Conservation (phyloP, 35 echinoderm and acorn worm genomes). For the Hemicentrotus pulcherrimus region DNA sequence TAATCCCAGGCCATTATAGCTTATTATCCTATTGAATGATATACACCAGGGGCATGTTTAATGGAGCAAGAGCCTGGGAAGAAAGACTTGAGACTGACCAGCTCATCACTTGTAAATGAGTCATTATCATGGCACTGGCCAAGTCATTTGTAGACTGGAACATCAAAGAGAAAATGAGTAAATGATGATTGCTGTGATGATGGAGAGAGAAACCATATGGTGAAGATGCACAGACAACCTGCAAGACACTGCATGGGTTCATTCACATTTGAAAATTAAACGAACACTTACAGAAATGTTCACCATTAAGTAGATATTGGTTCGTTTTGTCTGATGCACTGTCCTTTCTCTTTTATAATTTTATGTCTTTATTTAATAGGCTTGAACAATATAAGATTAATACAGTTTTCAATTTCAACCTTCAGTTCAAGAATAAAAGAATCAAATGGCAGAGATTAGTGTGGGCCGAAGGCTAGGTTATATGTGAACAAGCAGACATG, state of each 20-base stretch:
- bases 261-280: not conserved
- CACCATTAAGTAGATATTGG: no score
- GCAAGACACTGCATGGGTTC: not conserved
- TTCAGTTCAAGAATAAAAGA: no score
- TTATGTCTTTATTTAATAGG: no score
- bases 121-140: not conserved
- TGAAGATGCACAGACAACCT: not conserved
- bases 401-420: no score
- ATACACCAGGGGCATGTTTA: not conserved
- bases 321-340: no score
- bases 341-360: no score
- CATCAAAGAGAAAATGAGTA: not conserved
- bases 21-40: not conserved
- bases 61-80: not conserved
- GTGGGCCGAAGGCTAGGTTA: no score
- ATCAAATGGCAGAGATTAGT: no score
- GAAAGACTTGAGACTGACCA: not conserved
- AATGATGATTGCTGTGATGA: conserved; percentile 10
- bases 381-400: no score
- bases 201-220: not conserved
- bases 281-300: not conserved
- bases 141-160: not conserved
- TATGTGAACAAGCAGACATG: no score
- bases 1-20: not conserved
- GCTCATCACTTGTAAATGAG: not conserved